These are phyloP conservation scores for Pyrgus malvae DNA, from an alignment of 2,888 invertebrate species.

Conservation along the genomic window DNA sequence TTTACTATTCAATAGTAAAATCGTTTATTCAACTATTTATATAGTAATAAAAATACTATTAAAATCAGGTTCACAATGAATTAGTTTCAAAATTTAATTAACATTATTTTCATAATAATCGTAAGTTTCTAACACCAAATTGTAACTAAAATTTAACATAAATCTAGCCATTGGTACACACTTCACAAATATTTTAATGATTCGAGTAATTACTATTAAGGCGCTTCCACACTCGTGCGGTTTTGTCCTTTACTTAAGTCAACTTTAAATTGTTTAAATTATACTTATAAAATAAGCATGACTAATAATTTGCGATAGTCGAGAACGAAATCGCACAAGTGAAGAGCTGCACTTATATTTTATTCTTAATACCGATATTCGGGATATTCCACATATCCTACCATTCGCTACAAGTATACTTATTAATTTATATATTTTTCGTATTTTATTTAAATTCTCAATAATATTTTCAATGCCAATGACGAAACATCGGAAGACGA, in stretches of 20 bases:
- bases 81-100: slow-evolving; percentile 59
- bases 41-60: slow-evolving; percentile 14
- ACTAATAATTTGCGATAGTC: too few species aligned
- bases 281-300: too few species aligned
- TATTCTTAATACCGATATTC: neutral
- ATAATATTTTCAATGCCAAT: slow-evolving; percentile 11
- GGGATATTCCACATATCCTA: neutral
- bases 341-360: neutral
- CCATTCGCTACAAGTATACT: slow-evolving; percentile 2
- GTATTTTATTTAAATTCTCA: slow-evolving; percentile 3
- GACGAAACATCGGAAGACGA: slow-evolving; percentile 37
- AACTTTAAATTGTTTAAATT: too few species aligned
- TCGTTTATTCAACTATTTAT: slow-evolving; percentile 10
- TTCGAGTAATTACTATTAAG: slow-evolving; percentile 49
- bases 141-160: slow-evolving; percentile 19
- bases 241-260: too few species aligned
- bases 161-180: slow-evolving; percentile 29
- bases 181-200: slow-evolving; percentile 43
- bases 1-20: slow-evolving; percentile 76
- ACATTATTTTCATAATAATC: slow-evolving; percentile 35
- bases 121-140: slow-evolving; percentile 33
- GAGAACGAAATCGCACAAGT: too few species aligned
- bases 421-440: slow-evolving; percentile 3
- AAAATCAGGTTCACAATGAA: slow-evolving; percentile 58
- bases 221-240: too few species aligned